Evolutionary conservation across 2,888 invertebrate genomes (phyloP), one percentile per base, ranked within the genome.

Genomic region (Folsomia manolachei): DNA sequence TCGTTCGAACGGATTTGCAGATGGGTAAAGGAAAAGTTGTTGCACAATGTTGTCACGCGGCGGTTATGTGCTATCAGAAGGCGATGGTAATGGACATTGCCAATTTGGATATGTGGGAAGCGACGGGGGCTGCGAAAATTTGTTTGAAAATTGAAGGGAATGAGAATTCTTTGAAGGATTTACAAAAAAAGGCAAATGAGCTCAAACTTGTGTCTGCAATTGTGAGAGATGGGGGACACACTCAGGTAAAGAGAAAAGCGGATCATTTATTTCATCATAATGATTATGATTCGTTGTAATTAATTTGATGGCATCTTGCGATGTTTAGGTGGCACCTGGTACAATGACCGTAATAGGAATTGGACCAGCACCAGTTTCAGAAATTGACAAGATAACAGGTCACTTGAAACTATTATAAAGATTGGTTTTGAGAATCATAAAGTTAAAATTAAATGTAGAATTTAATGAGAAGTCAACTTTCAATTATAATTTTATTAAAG

Each of bases 21-120:
- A 97, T 97, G 97, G 91, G 93, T 18, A 95, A 95, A 86, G 94
- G 97, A 0, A 97, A 97, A 86, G 90, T 94, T 56, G 96, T 94
- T 1, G 93, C 96, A 0, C 96, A 96, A 83, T 19, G 52, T 14
- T 21, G 60, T n/a, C 96, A 97, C 83, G 96, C 94, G n/a, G 92
- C 95, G 0, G 92, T 96, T 0, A 90, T 90, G 18, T 93, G 92
- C 0, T 94, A 91, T 82, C 91, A 92, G 78, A 89, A 89, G 81
- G 89, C 91, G 0, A 84, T 86, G 62, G 85, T 84, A 69, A 87
- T 85, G 71, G 88, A 90, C 79, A 90, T 90, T 0, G 87, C 88
- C 66, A 84, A 89, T 1, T 82, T 90, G n/a, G 84, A 86, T 52
- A 81, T 84, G 9, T 93, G 93, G 93, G 89, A 90, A 81, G 84